Evolutionary conservation across 2,113 vertebrate species (phyloP), one percentile per base, ranked within the genome.

Genomic region (Varanus komodoensis): DNA sequence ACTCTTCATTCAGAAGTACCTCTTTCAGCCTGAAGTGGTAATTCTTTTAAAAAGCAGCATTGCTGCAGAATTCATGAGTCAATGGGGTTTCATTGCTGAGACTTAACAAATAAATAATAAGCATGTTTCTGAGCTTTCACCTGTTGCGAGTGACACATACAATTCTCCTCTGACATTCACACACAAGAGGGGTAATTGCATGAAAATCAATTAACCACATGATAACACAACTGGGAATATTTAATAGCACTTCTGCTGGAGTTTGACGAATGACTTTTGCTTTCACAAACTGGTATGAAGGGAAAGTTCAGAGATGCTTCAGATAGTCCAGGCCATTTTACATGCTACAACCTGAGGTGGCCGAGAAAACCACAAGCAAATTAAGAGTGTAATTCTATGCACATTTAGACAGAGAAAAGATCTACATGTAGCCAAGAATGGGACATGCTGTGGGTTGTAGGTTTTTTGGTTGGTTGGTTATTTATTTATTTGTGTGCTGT

Each of bases 91-190:
- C 32, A 86, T 11, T 34, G 19, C 29, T 34, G 8, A 3, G 1
- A 38, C 2, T 88, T 48, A 80, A 91, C 29, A 52, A 90, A 69
- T 85, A 52, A 71, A 50, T 50, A 87, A 87, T 44, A 32, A 48
- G 15, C 9, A 77, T 82, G 50, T 2, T 12, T 44, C n/a, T 38
- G 27, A 78, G 9, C 34, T 52, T 50, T 78, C 23, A n/a, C 44
- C 67, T 82, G 29, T 71, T 80, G 61, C 9, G 69, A 80, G 38
- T 19, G 57, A 44, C 38, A 50, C 12, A 52, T 44, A 23, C 15
- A 50, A 68, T 74, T 83, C 6, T 84, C 48, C 6, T 0, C 0
- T 67, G 82, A 2, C 23, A 89, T 54, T 54, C 21, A 74, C 25
- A 71, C 54, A 57, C 19, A 57, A 12, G 68, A 19, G n/a, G n/a